Evolutionary conservation across 1,140 invertebrate genomes (phyloP), one percentile per base, ranked within the genome.

Genomic region (Cydia strobilella): DNA sequence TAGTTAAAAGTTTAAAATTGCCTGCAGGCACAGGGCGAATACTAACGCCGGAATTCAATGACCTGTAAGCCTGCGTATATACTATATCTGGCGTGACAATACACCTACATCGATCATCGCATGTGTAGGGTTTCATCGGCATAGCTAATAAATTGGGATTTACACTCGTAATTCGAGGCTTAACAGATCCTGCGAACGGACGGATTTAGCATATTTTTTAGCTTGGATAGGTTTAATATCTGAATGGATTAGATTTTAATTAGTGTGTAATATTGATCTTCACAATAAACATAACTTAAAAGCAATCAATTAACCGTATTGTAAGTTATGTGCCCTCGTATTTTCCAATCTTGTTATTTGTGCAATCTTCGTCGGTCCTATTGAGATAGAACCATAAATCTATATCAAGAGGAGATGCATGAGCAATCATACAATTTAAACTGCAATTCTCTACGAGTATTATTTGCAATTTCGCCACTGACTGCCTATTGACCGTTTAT

Each of bases 361-460:
- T 76, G 79, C 78, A 73, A 77, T 79, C 77, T 73, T 78, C 74
- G 76, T 62, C 54, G 76, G 73, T 77, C 76, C 80, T 82, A 80
- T 84, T 81, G 79, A 79, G 77, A 75, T 75, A 82, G 79, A 82
- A 82, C 81, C 84, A 89, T 91, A 89, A 91, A 91, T 91, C 85
- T 84, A 80, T 79, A 90, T 91, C 82, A 89, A 87, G 78, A 78
- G 66, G 65, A 77, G 78, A 77, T 84, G 83, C 84, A 84, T 75
- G 79, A 79, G 76, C 87, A 86, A 90, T 90, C 87, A 90, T 84
- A 76, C 82, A 84, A 88, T 90, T 87, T 62, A 87, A 81, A 82
- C 79, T 84, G 83, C 83, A 89, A 86, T 84, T 77, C 76, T 74
- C 81, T 39, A 39, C 7, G 12, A 45, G 12, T 82, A 80, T 86